These are phyloP conservation scores for Leucophenga varia DNA, from an alignment of 1,140 invertebrate species.

Conservation along the genomic window DNA sequence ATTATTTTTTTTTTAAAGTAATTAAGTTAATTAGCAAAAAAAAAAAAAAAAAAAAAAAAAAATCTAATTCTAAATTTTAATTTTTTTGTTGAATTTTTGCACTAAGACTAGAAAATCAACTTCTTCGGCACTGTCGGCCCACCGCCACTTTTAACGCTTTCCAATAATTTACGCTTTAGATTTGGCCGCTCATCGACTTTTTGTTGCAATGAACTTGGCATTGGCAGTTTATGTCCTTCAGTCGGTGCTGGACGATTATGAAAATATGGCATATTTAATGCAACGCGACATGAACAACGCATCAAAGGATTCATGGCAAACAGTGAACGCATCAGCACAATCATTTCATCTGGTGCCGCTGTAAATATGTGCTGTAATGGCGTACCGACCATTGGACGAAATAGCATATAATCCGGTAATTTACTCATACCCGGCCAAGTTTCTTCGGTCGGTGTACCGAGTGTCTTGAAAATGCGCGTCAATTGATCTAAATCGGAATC, in stretches of 20 bases:
- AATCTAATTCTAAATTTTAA: neutral
- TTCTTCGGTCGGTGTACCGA: slow-evolving; percentile 89
- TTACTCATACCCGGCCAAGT: slow-evolving; percentile 87
- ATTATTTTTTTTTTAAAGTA: slow-evolving; percentile 2
- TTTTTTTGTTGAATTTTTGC: neutral
- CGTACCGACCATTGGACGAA: slow-evolving; percentile 82
- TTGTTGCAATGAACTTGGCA: slow-evolving; percentile 59
- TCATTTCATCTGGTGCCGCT: slow-evolving; percentile 90
- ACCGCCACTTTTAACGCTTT: slow-evolving; percentile 15
- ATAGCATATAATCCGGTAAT: slow-evolving; percentile 91
- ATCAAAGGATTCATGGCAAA: slow-evolving; percentile 83
- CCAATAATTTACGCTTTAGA: slow-evolving; percentile 20
- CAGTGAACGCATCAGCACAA: slow-evolving; percentile 78
- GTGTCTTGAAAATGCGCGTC: slow-evolving; percentile 88
- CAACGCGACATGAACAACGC: slow-evolving; percentile 79
- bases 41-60: neutral
- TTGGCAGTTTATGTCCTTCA: slow-evolving; percentile 74
- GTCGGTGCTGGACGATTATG: slow-evolving; percentile 88
- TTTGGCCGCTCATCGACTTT: slow-evolving; percentile 14
- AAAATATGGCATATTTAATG: slow-evolving; percentile 81
- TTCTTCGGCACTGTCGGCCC: slow-evolving; percentile 18
- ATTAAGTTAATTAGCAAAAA: neutral
- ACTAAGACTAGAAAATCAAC: slow-evolving; percentile 3
- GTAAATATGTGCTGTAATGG: slow-evolving; percentile 92
- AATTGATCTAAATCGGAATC: slow-evolving; percentile 97